Evolutionary conservation across 2,113 vertebrate genomes (phyloP).

Genomic region (Oreochromis spilurus): DNA sequence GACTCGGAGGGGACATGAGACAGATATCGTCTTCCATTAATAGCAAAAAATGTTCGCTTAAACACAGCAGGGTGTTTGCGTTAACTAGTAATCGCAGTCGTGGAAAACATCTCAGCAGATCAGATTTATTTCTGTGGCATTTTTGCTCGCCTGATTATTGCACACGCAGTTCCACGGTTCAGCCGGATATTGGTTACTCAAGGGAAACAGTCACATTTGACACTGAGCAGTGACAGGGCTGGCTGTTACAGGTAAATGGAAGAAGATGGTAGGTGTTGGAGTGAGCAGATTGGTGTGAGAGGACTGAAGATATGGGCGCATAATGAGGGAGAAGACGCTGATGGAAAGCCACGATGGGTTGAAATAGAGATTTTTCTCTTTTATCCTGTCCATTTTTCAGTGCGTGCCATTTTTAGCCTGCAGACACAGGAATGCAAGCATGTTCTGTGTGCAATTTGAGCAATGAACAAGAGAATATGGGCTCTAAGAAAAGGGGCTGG

Average conservation of each 20-base stretch:
- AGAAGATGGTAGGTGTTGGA: not conserved
- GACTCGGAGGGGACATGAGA: not conserved
- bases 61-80: not conserved
- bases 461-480: constrained; percentile 1
- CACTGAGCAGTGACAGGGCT: not conserved
- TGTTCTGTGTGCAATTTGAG: not conserved
- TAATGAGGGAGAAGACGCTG: not conserved
- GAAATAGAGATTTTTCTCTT: not conserved
- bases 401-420: not conserved
- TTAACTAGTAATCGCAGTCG: not conserved
- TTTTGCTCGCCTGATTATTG: not conserved
- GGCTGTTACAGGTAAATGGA: not conserved
- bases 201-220: constrained; percentile 17
- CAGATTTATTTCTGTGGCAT: not conserved
- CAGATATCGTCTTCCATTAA: not conserved
- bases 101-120: not conserved
- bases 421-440: not conserved
- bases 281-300: not conserved
- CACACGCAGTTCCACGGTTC: not conserved
- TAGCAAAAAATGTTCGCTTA: not conserved
- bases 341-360: not conserved
- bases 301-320: not conserved
- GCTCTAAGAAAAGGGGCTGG: constrained; percentile 15
- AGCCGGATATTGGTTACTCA: not conserved
- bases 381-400: not conserved